These are phyloP conservation scores for Vipera ursinii DNA, from an alignment of 2,797 vertebrate genomes.

Conservation along the genomic window DNA sequence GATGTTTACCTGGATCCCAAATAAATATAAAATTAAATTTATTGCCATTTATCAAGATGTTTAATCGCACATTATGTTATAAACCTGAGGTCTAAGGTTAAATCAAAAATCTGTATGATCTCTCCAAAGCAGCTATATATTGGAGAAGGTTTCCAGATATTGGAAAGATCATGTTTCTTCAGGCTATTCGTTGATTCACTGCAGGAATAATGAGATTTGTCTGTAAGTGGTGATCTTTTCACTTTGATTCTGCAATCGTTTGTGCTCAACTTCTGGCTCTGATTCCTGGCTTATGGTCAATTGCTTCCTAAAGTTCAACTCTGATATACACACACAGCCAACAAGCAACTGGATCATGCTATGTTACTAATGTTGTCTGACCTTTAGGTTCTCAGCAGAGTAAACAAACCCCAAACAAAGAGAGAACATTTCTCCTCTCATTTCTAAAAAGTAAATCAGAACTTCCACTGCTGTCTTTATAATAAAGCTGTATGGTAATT, in stretches of 20 bases:
- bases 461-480: neutral
- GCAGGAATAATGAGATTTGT: neutral
- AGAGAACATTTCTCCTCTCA: neutral
- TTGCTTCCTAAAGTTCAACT: neutral
- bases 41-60: neutral
- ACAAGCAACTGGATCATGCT: neutral
- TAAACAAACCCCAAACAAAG: neutral
- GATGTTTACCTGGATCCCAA: neutral
- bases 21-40: neutral
- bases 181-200: neutral
- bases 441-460: neutral
- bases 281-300: neutral
- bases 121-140: neutral
- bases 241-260: neutral
- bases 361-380: neutral
- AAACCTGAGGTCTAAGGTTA: neutral
- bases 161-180: neutral
- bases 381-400: neutral
- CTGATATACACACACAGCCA: neutral
- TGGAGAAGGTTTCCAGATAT: neutral
- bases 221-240: too few relatives aligned
- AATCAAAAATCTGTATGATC: neutral
- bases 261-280: neutral
- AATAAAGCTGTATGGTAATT: neutral
- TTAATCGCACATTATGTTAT: neutral